Evolutionary conservation across 2,113 vertebrate species (phyloP).

Genomic region (Gobius niger): DNA sequence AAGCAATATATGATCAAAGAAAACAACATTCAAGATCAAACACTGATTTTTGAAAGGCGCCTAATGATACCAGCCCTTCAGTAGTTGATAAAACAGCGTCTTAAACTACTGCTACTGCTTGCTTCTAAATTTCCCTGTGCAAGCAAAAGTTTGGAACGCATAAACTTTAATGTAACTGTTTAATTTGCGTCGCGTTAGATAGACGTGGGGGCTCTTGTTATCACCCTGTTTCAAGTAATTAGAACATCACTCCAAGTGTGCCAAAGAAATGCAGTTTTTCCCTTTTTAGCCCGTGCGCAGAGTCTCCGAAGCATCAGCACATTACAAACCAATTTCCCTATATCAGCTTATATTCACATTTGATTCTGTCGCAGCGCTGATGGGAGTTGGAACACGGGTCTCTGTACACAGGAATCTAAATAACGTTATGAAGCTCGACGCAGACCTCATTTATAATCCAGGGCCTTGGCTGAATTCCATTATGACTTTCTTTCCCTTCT

Average conservation of each 20-base stretch:
- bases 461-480: slow-evolving; percentile 93
- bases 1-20: slow-evolving; percentile 46
- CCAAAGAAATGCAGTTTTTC: slow-evolving; percentile 72
- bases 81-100: slow-evolving; percentile 32
- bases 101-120: slow-evolving; percentile 27
- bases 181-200: slow-evolving; percentile 68
- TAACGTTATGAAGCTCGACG: slow-evolving; percentile 92
- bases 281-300: slow-evolving; percentile 65
- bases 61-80: slow-evolving; percentile 37
- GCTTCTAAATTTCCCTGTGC: slow-evolving; percentile 21
- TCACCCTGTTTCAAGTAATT: slow-evolving; percentile 77
- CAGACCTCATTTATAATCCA: slow-evolving; percentile 99
- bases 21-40: slow-evolving; percentile 52
- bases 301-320: slow-evolving; percentile 90
- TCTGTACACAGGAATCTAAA: slow-evolving; percentile 96
- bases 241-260: slow-evolving; percentile 76
- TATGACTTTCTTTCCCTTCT: slow-evolving; percentile 80
- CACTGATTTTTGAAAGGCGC: slow-evolving; percentile 39
- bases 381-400: slow-evolving; percentile 94
- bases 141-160: slow-evolving; percentile 1
- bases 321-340: slow-evolving; percentile 98
- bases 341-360: slow-evolving; percentile 97
- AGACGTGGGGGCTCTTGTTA: slow-evolving; percentile 57
- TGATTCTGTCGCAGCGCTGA: slow-evolving; percentile 94
- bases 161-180: slow-evolving; percentile 43